These are phyloP conservation scores for Brachypteracias leptosomus DNA, from an alignment of 2,113 vertebrate species.

Conservation along the genomic window DNA sequence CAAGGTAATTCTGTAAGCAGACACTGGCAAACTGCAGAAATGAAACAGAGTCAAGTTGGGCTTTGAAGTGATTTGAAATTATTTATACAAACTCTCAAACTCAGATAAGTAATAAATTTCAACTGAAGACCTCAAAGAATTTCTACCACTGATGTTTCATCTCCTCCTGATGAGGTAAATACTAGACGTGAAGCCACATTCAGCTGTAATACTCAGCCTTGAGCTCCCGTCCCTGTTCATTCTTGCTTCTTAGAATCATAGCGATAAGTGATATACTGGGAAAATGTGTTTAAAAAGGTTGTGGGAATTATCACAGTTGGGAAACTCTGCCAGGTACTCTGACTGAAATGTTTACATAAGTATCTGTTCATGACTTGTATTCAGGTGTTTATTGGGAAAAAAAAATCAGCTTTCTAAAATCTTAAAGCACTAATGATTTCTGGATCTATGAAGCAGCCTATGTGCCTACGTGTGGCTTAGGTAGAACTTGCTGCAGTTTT, in stretches of 20 bases:
- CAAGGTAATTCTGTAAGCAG: neutral
- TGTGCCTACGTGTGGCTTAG: neutral
- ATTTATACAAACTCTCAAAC: neutral
- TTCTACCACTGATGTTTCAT: neutral
- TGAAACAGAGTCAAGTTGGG: neutral
- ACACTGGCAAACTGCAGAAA: neutral
- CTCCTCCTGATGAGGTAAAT: neutral
- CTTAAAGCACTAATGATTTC: neutral
- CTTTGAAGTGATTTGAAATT: neutral
- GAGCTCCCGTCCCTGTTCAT: neutral
- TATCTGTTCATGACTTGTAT: neutral
- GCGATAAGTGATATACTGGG: neutral
- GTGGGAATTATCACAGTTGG: neutral
- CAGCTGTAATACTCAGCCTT: neutral
- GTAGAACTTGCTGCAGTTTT: neutral
- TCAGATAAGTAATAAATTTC: neutral
- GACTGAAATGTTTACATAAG: neutral
- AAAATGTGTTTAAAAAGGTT: neutral
- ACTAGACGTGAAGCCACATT: neutral
- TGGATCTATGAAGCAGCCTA: neutral
- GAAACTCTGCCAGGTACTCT: neutral
- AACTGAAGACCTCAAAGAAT: neutral
- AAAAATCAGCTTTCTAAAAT: neutral
- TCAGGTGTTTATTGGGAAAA: neutral
- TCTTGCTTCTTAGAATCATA: neutral